phyloP scores from a whole-genome alignment of 2,113 vertebrate genomes.

The Sinocyclocheilus maitianheensis region DNA sequence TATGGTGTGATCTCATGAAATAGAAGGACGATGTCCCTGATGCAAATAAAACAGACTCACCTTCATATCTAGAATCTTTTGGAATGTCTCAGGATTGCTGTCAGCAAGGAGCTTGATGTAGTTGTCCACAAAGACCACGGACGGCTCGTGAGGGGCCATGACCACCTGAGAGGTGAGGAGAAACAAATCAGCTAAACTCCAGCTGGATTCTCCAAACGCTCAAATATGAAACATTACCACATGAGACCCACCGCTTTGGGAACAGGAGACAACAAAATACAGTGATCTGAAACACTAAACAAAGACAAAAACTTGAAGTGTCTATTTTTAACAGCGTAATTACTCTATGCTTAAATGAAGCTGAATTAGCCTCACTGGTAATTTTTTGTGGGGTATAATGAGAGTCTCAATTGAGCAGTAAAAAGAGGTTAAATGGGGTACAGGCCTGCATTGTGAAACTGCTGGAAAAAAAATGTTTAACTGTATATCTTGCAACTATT shows the following conservation, averaged over 20 bases:
- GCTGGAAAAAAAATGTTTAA: constrained; percentile 39
- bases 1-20: neutral
- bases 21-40: neutral
- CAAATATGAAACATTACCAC: constrained; percentile 67
- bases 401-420: constrained; percentile 57
- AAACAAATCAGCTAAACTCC: constrained; percentile 48
- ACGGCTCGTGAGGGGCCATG: constrained; percentile 95
- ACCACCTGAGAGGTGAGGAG: constrained; percentile 81
- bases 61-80: constrained; percentile 99
- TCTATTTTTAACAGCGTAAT: constrained; percentile 68
- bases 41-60: constrained; percentile 64
- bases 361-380: constrained; percentile 63
- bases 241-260: constrained; percentile 48
- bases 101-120: constrained; percentile 98
- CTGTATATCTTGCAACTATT: constrained; percentile 45
- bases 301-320: constrained; percentile 52
- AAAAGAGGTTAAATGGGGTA: constrained; percentile 52
- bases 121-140: constrained; percentile 95
- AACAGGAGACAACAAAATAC: constrained; percentile 45
- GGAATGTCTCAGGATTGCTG: constrained; percentile 96
- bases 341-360: constrained; percentile 61
- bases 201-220: constrained; percentile 24
- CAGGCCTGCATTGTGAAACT: constrained; percentile 41
- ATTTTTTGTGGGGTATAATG: constrained; percentile 67
- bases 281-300: constrained; percentile 56